These are phyloP conservation scores for Fregetta grallaria DNA, from an alignment of 2,113 vertebrate species.

Conservation along the genomic window DNA sequence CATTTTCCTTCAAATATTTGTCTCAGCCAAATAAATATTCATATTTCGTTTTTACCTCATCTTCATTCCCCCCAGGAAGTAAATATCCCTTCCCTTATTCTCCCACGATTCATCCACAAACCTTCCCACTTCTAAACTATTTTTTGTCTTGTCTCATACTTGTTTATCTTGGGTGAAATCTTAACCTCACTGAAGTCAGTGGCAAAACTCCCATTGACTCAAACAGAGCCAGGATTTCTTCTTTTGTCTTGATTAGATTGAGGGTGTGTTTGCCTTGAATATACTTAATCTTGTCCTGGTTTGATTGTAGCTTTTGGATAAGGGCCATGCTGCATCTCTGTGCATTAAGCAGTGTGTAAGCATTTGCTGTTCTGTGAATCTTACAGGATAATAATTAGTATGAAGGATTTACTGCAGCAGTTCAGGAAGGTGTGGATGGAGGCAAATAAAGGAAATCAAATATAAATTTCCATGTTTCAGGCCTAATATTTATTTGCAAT, in stretches of 20 bases:
- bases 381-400: slow-evolving; percentile 23
- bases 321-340: background rate
- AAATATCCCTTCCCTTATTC: background rate
- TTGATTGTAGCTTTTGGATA: slow-evolving; percentile 20
- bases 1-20: background rate
- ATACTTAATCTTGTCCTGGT: slow-evolving; percentile 26
- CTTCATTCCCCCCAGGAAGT: background rate
- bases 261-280: slow-evolving; percentile 45
- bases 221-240: slow-evolving; percentile 27
- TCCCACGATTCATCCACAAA: slow-evolving; percentile 46
- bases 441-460: background rate
- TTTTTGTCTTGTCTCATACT: slow-evolving; percentile 59
- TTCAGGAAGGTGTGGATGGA: slow-evolving; percentile 26
- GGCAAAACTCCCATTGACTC: slow-evolving; percentile 35
- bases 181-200: slow-evolving; percentile 50
- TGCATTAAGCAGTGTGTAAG: background rate
- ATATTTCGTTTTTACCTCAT: background rate
- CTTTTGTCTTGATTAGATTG: slow-evolving; percentile 61
- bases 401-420: background rate
- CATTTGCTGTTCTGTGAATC: background rate
- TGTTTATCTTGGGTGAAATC: slow-evolving; percentile 52
- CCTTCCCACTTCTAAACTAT: slow-evolving; percentile 25
- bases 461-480: background rate
- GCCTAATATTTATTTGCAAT: background rate
- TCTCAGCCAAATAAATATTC: background rate